Evolutionary conservation across 2,888 invertebrate genomes (phyloP), one percentile per base, ranked within the genome.

Genomic region (Danaus chrysippus): DNA sequence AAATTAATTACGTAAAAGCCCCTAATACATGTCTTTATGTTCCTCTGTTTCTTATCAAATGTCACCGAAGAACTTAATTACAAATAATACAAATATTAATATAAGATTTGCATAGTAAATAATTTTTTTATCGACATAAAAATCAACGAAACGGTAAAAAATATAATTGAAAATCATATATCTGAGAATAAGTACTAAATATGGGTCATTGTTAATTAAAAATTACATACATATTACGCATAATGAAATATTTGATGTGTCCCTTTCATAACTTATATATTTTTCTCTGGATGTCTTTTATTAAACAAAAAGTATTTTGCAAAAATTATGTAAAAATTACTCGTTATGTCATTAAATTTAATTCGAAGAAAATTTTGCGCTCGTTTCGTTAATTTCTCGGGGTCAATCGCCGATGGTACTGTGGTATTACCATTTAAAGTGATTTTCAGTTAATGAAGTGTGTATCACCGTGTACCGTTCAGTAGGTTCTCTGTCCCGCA

Each of bases 361-460:
- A 84, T 82, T 82, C 74, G 68, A 78, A 76, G 76, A 79, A 82
- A 83, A 82, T 81, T 81, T 83, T 77, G 79, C 79, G 77, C 80
- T 76, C 79, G 78, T 85, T 85, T 83, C 81, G 78, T 77, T 86
- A 84, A 86, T 84, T 83, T 74, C 72, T 74, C 73, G 70, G 72
- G 72, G 75, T 76, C 80, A 76, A 76, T 77, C 67, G 63, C 54
- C 76, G 76, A 76, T 76, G 74, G 76, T 75, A 74, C 63, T 34
- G 10, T 55, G 53, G 44, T 81, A 85, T 87, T 85, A 86, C 79
- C 86, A 82, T 86, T 87, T 86, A 86, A 81, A 86, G 84, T 77
- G 85, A 83, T 87, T 87, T 86, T 89, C 83, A 85, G 82, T 81
- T 84, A 86, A 86, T 86, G 83, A 86, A 83, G 79, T 83, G 81